Evolutionary conservation across 2,797 vertebrate species (phyloP), one percentile per base, ranked within the genome.

Genomic region (Benthosema pterotum): DNA sequence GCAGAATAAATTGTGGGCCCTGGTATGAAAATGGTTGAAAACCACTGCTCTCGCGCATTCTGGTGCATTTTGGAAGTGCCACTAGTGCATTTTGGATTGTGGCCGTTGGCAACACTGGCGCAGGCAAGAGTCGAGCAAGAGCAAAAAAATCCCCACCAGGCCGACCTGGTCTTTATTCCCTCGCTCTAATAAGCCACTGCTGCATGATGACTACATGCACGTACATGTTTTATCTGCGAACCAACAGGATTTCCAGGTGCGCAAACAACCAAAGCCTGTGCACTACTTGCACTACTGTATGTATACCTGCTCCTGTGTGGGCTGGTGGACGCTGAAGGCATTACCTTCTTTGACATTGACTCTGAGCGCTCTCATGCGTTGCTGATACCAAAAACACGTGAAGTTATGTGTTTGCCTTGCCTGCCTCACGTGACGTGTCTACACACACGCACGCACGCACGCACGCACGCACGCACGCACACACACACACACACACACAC

Each of bases 241-340:
- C 43, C 65, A 60, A 48, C 59, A 66, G 38, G 54, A 60, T 50
- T 58, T 56, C 78, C 79, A 77, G 77, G 81, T 78, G 79, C 73
- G 66, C 67, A 75, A 69, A 78, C 76, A 75, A 22, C 32, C 8
- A 0, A 13, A 52, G 50, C 52, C 57, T 6, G 46, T 28, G 2
- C 32, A 38, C 32, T 38, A 8, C 32, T n/a, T 8, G 5, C 28
- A 32, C 32, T 38, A 38, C 32, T 1, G 32, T 38, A 42, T 65
- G 60, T 66, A n/a, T n/a, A 62, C 65, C 65, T 63, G 69, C 77
- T 65, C 52, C 49, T 15, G 66, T 65, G 56, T 66, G 16, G 32
- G 3, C 3, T 32, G 7, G 32, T 9, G 32, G 8, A 9, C 2
- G 32, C 32, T 11, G 32, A 38, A 38, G 32, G 32, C 32, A 9